Percentiles rank a stretch among this genome's conserved stretches.
Conservation (phyloP, 2,113 vertebrate species). For the Psittacara wagleri region DNA sequence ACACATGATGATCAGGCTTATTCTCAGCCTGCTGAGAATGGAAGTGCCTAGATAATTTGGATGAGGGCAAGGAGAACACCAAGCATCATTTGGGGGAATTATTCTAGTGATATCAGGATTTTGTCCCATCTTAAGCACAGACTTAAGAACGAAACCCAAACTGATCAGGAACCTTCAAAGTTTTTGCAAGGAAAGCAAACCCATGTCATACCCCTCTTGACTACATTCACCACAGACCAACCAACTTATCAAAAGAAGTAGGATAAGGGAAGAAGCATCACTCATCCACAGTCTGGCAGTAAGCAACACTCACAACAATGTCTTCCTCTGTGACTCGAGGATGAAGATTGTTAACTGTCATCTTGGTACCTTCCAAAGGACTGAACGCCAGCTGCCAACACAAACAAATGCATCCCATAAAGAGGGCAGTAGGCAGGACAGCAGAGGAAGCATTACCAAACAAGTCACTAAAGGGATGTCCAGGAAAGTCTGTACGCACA, state of each 20-base stretch:
- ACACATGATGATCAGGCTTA: background rate
- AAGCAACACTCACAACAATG: slow-evolving; percentile 87
- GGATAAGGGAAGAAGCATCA: background rate
- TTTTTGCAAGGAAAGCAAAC: background rate
- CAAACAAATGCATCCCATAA: background rate
- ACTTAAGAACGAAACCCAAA: background rate
- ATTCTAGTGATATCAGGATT: background rate
- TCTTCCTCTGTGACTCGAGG: slow-evolving; percentile 96
- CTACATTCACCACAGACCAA: background rate
- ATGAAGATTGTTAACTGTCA: slow-evolving; percentile 96
- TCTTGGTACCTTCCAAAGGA: slow-evolving; percentile 96
- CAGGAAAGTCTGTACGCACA: background rate
- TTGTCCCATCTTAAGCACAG: background rate
- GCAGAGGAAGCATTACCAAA: background rate
- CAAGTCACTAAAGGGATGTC: background rate
- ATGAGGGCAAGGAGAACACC: background rate
- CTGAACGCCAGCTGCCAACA: slow-evolving; percentile 85
- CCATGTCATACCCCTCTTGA: background rate
- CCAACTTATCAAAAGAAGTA: background rate
- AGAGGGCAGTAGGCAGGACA: background rate
- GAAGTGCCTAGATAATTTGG: background rate
- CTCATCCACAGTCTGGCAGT: background rate
- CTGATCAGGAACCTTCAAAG: background rate
- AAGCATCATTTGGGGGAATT: background rate
- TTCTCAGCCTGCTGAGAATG: background rate